Percentiles rank a stretch among this genome's conserved stretches.
phyloP scores from a whole-genome alignment of 1,140 invertebrate species.

The Diabrotica virgifera region DNA sequence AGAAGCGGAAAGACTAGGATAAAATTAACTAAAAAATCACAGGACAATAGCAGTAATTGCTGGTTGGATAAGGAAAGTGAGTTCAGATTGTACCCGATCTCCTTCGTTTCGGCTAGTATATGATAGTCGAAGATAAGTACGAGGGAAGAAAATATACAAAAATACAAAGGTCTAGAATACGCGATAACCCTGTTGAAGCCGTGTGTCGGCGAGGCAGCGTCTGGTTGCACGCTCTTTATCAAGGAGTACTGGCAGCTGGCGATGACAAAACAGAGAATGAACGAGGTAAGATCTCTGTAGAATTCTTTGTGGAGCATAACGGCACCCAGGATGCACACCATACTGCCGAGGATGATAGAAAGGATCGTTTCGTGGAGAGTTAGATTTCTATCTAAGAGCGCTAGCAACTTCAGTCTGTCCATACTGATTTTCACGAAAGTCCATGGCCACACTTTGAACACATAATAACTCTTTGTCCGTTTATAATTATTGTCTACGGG shows the following conservation, averaged over 20 bases:
- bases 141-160: slow-evolving; percentile 79
- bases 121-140: slow-evolving; percentile 67
- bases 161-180: slow-evolving; percentile 93
- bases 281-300: slow-evolving; percentile 89
- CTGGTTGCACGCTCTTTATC: slow-evolving; percentile 97
- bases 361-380: slow-evolving; percentile 81
- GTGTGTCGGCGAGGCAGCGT: slow-evolving; percentile 96
- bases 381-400: slow-evolving; percentile 89
- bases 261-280: slow-evolving; percentile 95
- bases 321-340: slow-evolving; percentile 82
- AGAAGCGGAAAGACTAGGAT: slow-evolving; percentile 88
- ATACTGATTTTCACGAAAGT: slow-evolving; percentile 76
- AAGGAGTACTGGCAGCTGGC: slow-evolving; percentile 97
- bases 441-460: slow-evolving; percentile 70
- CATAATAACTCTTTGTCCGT: slow-evolving; percentile 27
- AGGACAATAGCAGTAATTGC: slow-evolving; percentile 63
- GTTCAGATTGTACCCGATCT: slow-evolving; percentile 66
- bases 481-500: slow-evolving; percentile 5
- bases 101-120: slow-evolving; percentile 47
- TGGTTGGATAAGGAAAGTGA: slow-evolving; percentile 70
- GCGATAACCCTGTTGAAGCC: slow-evolving; percentile 96
- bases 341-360: slow-evolving; percentile 79
- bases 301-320: slow-evolving; percentile 79
- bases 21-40: slow-evolving; percentile 75
- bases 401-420: slow-evolving; percentile 87